Percentiles rank a stretch among this genome's conserved stretches.
These are phyloP conservation scores for Limonius californicus DNA, from an alignment of 1,140 invertebrate species.

Conservation along the genomic window DNA sequence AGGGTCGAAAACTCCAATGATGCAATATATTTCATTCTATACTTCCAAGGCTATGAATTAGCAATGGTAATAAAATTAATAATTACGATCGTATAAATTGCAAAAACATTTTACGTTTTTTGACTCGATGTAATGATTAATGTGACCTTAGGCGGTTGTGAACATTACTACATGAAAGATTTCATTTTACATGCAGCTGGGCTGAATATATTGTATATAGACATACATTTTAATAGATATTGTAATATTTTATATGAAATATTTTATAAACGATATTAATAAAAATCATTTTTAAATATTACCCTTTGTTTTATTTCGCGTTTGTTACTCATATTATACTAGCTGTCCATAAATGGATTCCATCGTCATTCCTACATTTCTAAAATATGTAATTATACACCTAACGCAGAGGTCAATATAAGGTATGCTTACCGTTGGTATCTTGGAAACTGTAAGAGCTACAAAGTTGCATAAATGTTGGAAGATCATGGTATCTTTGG, in stretches of 20 bases:
- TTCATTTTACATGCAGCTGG: slow-evolving; percentile 30
- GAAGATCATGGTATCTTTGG: too few species aligned
- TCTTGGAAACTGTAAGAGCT: too few species aligned
- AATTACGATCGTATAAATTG: too few species aligned
- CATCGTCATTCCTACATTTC: neutral
- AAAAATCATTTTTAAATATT: neutral
- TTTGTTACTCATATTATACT: too few species aligned
- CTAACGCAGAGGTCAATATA: too few species aligned
- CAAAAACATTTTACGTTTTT: too few species aligned
- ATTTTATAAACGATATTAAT: slow-evolving; percentile 37
- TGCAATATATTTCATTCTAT: slow-evolving; percentile 24
- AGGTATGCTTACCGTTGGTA: too few species aligned
- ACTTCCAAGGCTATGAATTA: slow-evolving; percentile 15
- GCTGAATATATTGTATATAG: slow-evolving; percentile 25
- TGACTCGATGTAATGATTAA: slow-evolving; percentile 7
- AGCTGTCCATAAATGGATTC: neutral
- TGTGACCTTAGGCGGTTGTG: slow-evolving; percentile 35
- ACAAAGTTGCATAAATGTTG: too few species aligned
- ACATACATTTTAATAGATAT: slow-evolving; percentile 31
- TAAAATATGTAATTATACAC: too few species aligned
- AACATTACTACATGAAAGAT: slow-evolving; percentile 23
- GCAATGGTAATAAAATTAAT: neutral
- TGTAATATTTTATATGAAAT: slow-evolving; percentile 39
- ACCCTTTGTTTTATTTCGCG: neutral
- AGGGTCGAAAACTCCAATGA: neutral